Evolutionary conservation across 2,888 invertebrate species (phyloP), one percentile per base, ranked within the genome.

Genomic region (Rhimphoctona megacephalus): DNA sequence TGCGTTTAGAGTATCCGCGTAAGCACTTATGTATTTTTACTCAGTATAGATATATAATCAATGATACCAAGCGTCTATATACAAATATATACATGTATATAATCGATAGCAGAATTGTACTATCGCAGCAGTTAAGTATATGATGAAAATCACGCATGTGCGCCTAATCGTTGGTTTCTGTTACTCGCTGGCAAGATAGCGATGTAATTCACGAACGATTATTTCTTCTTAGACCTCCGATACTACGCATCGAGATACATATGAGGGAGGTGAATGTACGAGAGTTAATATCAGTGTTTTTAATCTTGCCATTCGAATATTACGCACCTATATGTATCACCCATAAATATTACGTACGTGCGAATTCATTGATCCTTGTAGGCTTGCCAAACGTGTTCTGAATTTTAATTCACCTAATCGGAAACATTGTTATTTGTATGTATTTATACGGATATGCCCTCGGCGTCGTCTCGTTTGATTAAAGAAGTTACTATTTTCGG

Each of bases 291-390:
- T 80, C 80, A n/a, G 57, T 25, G 11, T 46, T 83, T 83, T 54
- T 46, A 79, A 83, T 84, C 79, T 84, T 84, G 49, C 84, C 73
- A 61, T 80, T 84, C 74, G 74, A 80, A 84, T 80, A 84, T 80
- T 61, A 80, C 80, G 67, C 80, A 79, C 69, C 74, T 74, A 61
- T 61, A 30, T 74, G 74, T 36, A 61, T 80, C 25, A n/a, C 17
- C 39, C 19, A 57, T 46, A 74, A 19, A 54, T 43, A 49, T 54
- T 36, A 74, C 36, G 74, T 64, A 66, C 66, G 79, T 74, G 66
- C 74, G 14, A 74, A 80, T 84, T 74, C 84, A 84, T 84, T 80
- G 84, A 84, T 84, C 61, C 74, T 80, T 61, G 84, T 74, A 69
- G 84, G 57, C 76, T 76, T 76, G 73, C 80, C 64, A 76, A 76